These are phyloP conservation scores for Muscicapa comitata DNA, from an alignment of 2,797 vertebrate genomes.

Conservation along the genomic window DNA sequence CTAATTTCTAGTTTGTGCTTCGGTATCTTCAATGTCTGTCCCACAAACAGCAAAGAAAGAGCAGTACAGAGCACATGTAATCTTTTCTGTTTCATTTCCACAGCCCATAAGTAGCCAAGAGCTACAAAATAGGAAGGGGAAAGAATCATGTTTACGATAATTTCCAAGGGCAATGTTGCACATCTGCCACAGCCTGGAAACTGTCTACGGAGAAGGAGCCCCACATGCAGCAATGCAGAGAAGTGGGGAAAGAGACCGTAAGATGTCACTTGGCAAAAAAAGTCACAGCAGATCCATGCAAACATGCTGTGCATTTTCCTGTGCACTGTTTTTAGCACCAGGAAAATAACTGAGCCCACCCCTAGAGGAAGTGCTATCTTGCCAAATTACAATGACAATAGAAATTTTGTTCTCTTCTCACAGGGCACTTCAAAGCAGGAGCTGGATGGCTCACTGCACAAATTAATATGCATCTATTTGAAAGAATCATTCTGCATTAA, in stretches of 20 bases:
- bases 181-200: not conserved
- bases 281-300: not conserved
- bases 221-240: not conserved
- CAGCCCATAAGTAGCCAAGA: not conserved
- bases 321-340: not conserved
- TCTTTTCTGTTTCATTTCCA: not conserved
- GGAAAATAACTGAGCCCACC: not conserved
- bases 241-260: not conserved
- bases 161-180: not conserved
- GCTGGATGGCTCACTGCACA: not conserved
- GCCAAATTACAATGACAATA: not conserved
- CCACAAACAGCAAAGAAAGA: not conserved
- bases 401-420: not conserved
- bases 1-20: not conserved
- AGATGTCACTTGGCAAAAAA: not conserved
- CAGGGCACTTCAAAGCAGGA: not conserved
- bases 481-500: not conserved
- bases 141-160: not conserved
- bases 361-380: not conserved
- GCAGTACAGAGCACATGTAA: not conserved
- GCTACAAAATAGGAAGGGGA: not conserved
- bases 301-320: not conserved
- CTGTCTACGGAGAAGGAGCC: not conserved
- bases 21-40: not conserved
- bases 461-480: not conserved